Evolutionary conservation across 2,113 vertebrate species (phyloP).

Genomic region (Crypturellus undulatus): DNA sequence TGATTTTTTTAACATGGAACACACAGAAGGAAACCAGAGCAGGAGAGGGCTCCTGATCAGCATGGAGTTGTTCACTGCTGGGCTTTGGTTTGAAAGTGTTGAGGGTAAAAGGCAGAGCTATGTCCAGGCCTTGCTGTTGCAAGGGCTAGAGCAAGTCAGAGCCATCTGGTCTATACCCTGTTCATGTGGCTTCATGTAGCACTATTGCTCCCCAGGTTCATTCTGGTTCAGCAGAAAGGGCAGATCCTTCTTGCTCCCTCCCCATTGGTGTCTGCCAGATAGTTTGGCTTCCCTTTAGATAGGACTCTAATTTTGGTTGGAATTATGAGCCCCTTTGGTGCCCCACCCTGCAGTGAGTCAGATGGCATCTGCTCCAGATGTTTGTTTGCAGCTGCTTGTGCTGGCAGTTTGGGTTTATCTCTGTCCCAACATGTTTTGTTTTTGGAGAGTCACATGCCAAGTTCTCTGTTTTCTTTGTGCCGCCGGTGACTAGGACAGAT

Average conservation of each 20-base stretch:
- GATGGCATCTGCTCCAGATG: slow-evolving; percentile 37
- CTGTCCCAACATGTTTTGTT: slow-evolving; percentile 12
- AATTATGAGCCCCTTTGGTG: slow-evolving; percentile 52
- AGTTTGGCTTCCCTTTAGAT: not conserved
- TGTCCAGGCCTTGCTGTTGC: accelerated
- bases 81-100: not conserved
- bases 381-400: slow-evolving; percentile 29
- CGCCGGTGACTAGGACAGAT: not conserved
- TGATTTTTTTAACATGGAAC: accelerated
- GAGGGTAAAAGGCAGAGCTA: not conserved
- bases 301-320: not conserved
- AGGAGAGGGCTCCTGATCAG: not conserved
- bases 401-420: not conserved
- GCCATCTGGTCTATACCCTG: not conserved
- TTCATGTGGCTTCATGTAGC: accelerated
- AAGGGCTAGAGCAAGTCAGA: accelerated
- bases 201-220: not conserved
- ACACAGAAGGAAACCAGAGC: accelerated
- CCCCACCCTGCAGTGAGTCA: slow-evolving; percentile 51
- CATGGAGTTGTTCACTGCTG: accelerated
- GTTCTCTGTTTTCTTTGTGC: not conserved
- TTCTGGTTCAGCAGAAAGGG: not conserved
- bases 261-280: not conserved
- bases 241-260: not conserved
- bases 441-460: not conserved